Evolutionary conservation across 92 coral and sea anemone genomes (phyloP), one percentile per base, ranked within the genome.

Genomic region (Porites divaricata): DNA sequence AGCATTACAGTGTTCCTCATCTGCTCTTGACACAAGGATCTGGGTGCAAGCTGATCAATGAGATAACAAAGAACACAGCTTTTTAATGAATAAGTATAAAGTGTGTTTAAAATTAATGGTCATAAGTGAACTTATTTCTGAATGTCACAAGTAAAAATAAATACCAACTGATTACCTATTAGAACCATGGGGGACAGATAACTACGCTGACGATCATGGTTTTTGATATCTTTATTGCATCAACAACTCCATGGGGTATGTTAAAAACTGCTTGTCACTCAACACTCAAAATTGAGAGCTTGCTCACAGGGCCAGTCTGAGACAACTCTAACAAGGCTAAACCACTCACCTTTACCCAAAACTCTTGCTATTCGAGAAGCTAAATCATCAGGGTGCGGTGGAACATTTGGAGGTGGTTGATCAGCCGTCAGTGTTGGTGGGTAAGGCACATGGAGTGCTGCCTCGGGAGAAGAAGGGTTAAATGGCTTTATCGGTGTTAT

Each of bases 11-110:
- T 95, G 90, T 54, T 95, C 98, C 50, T 97, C 99, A 67, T 97
- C 96, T 72, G 95, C 98, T 77, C 98, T 91, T 7, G 98, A 95
- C 75, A 97, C 99, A 70, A 97, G 91, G 81, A 97, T 92, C 76
- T 95, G 98, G 62, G 99, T 97, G 59, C 99, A 97, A 23, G 99
- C 99, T 97, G 90, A 24, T 76, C 70, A 54, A 67, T 13, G 81
- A 74, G 65, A 66, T 19, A 69, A 20, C 17, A 28, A 26, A 72
- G 11, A n/a, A 58, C n/a, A 28, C 9, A 69, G 4, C 14, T 24
- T 26, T 45, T 2, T 12, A 19, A n/a, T 23, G 21, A 67, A 67
- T 20, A 25, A 67, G 23, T 67, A 67, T 22, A 16, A 35, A 35
- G 45, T 35, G 45, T 35, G 45, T 35, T 35, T n/a, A n/a, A n/a